Evolutionary conservation across 2,888 invertebrate species (phyloP).

Genomic region (Cabera pusaria): DNA sequence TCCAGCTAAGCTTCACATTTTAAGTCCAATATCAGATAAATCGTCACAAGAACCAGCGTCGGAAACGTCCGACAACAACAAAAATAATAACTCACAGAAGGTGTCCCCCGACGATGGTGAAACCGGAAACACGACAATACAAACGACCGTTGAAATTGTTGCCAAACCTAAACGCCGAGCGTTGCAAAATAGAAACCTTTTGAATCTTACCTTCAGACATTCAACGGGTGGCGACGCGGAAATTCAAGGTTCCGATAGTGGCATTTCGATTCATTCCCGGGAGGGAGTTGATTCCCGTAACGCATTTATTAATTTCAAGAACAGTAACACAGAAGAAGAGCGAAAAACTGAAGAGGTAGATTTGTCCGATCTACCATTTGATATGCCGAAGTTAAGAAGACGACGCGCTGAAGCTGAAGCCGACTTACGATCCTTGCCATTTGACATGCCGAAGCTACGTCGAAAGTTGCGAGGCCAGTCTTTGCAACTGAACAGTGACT

Average conservation of each 20-base stretch:
- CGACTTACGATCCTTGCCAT: constrained; percentile 92
- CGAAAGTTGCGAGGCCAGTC: constrained; percentile 87
- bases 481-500: constrained; percentile 84
- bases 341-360: constrained; percentile 85
- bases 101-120: constrained; percentile 87
- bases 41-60: constrained; percentile 94
- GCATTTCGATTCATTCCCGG: constrained; percentile 93
- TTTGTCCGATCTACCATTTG: constrained; percentile 92
- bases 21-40: constrained; percentile 95
- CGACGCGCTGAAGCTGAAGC: constrained; percentile 89
- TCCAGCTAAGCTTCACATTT: constrained; percentile 90
- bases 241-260: constrained; percentile 94
- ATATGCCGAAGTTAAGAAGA: constrained; percentile 93
- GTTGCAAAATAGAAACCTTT: constrained; percentile 90
- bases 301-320: constrained; percentile 84
- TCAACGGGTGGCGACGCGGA: constrained; percentile 87
- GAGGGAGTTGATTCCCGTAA: constrained; percentile 89
- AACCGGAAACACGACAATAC: constrained; percentile 64
- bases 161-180: constrained; percentile 86
- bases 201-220: constrained; percentile 86
- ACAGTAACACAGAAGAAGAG: constrained; percentile 79
- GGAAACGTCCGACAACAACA: constrained; percentile 91
- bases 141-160: constrained; percentile 76
- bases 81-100: constrained; percentile 90
- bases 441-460: constrained; percentile 95